Percentiles rank a stretch among this genome's conserved stretches.
Evolutionary conservation across 2,113 vertebrate species (phyloP).

Genomic region (Sphaerodactylus townsendi): DNA sequence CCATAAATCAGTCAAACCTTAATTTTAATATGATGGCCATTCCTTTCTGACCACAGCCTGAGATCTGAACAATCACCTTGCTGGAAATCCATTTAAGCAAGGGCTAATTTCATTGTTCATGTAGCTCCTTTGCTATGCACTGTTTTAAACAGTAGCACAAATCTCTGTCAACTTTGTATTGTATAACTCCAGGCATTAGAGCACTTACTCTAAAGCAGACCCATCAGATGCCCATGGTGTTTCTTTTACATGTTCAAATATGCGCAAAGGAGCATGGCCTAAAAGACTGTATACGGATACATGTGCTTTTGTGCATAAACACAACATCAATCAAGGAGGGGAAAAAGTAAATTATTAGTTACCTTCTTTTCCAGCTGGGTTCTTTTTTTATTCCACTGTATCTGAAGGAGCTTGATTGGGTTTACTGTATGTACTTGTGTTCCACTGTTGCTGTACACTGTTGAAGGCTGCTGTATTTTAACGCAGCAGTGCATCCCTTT

Average conservation of each 20-base stretch:
- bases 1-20: no score
- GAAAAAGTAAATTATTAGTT: not conserved
- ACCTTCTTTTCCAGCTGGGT: not conserved
- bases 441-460: no score
- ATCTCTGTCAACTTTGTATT: no score
- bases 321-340: not conserved
- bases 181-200: no score
- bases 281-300: not conserved
- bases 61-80: no score
- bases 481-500: constrained; percentile 5
- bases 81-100: no score
- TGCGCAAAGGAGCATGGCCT: not conserved
- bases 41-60: no score
- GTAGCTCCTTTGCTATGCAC: no score
- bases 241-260: not conserved
- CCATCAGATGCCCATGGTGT: not conserved
- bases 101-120: no score
- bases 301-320: not conserved
- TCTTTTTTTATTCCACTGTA: not conserved
- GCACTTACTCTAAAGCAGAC: no score
- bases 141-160: no score
- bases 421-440: not conserved
- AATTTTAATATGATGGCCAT: no score
- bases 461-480: constrained; percentile 3
- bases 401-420: not conserved